Base-by-base conservation (phyloP, 92 coral and sea anemone genomes). In the Siderastrea siderea region DNA sequence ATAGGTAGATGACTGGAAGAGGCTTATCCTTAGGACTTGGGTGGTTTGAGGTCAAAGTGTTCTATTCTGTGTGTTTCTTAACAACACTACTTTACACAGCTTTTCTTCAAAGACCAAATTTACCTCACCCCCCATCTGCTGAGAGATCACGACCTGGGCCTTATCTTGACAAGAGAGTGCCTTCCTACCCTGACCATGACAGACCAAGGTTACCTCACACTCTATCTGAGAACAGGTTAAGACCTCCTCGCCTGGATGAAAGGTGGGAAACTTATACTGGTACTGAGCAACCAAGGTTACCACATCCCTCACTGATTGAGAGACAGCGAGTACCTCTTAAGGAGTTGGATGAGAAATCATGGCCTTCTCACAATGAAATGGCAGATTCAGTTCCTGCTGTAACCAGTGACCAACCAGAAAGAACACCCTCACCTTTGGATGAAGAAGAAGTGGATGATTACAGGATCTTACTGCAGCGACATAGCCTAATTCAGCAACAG, bases 401-500 rank as follows among this genome's bases (percentile, higher is more conserved):
- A 43, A 58, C 12, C 2, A 78, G 44, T 43, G 75, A 76, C 66
- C 84, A 76, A 46, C 75, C 89, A 7, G 47, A 47, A 52, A 85
- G 84, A 76, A 12, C 76, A 26, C 82, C 85, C 14, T 60, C 91
- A 43, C 91, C 94, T 67, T 64, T 80, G 46, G 93, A 88, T 19
- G 89, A 71, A 14, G 85, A 71, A 17, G 84, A 86, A 1, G 80
- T 61, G 1, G 98, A 97, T 53, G 99, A 97, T 69, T 97, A 92
- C 82, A 94, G 93, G 71, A 38, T 96, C 16, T 67, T 97, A 47
- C 94, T 97, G n/a, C 95, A 96, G 58, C 85, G 96, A 9, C 98
- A 97, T 87, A 93, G 95, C 49, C 89, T 89, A 2, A 94, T 97
- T 49, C 98, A 97, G n/a, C 94, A 96, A 61, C 98, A 96, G 54